Evolutionary conservation across 30 jellyfish, hydroid and myxozoan genomes (phyloP), one percentile per base, ranked within the genome.

Genomic region (Mastigias papua): DNA sequence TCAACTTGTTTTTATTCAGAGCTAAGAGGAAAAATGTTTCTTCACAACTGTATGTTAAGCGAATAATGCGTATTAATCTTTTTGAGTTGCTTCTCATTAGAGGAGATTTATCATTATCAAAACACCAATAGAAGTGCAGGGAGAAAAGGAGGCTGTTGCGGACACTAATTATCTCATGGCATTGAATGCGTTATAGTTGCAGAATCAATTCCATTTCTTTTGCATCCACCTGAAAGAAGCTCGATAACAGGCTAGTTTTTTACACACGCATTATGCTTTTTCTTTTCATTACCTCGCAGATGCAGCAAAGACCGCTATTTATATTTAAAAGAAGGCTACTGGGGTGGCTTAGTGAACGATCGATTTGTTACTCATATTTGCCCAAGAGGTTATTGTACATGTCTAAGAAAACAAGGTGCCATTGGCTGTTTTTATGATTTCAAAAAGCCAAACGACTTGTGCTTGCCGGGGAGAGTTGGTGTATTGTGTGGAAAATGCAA

Each of bases 401-500:
- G 96, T 54, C 16, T 25, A 26, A 77, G 79, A 48, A 67, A 77
- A 27, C 31, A 33, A 34, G 81, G 77, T 6, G 20, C 63, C 54
- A 42, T 62, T 61, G 95, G 95, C 9, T 86, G 95, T 37, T 49
- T 79, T 34, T 88, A 73, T 76, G 87, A 88, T 42, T 67, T 73
- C 65, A 68, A 69, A 34, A 65, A 88, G 17, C 96, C 96, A 67
- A 86, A 88, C 75, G 62, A 70, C 23, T 88, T 70, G 28, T 88
- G 96, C 66, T 26, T 57, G 16, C 82, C 30, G 33, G 96, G 96
- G 37, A 64, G 96, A 48, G 87, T 67, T 25, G 61, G 46, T 27
- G 69, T 88, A 20, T 48, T 88, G 13, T 88, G 96, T 78, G 96
- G 96, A 19, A 84, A 78, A 1, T 88, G 96, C 61, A 68, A 88